phyloP scores from a whole-genome alignment of 1,140 invertebrate species.

The Batillaria attramentaria region DNA sequence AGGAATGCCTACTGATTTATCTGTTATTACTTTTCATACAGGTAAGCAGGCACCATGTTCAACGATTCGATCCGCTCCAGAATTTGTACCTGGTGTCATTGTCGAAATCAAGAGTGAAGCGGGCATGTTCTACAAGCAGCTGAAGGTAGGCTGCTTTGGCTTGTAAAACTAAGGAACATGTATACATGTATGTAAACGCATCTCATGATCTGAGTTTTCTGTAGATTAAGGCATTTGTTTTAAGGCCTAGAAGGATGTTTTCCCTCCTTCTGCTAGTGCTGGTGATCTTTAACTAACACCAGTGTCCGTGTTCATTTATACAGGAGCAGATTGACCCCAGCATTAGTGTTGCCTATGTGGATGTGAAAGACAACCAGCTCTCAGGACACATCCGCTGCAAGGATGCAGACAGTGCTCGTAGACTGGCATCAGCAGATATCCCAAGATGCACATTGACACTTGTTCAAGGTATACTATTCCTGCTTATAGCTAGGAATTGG shows the following conservation, averaged over 20 bases:
- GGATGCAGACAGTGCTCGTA: constrained; percentile 54
- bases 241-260: neutral
- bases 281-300: neutral
- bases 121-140: constrained; percentile 45
- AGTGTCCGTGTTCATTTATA: neutral
- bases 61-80: constrained; percentile 26
- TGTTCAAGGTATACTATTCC: constrained; percentile 50
- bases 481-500: neutral
- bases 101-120: constrained; percentile 47
- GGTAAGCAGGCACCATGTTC: neutral
- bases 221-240: neutral
- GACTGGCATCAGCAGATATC: constrained; percentile 33
- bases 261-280: neutral
- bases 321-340: constrained; percentile 50
- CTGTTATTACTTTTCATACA: neutral
- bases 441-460: constrained; percentile 44
- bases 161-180: too few species aligned
- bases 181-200: too few species aligned
- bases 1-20: neutral
- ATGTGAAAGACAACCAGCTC: constrained; percentile 56
- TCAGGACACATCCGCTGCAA: constrained; percentile 61
- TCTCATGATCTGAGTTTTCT: too few species aligned
- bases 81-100: constrained; percentile 56
- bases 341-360: constrained; percentile 62
- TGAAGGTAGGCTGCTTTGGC: constrained; percentile 50